A percentile compares a stretch with the other conserved stretches of the same genome.
Conservation (phyloP, 2,888 invertebrate species). For the Timema cristinae region DNA sequence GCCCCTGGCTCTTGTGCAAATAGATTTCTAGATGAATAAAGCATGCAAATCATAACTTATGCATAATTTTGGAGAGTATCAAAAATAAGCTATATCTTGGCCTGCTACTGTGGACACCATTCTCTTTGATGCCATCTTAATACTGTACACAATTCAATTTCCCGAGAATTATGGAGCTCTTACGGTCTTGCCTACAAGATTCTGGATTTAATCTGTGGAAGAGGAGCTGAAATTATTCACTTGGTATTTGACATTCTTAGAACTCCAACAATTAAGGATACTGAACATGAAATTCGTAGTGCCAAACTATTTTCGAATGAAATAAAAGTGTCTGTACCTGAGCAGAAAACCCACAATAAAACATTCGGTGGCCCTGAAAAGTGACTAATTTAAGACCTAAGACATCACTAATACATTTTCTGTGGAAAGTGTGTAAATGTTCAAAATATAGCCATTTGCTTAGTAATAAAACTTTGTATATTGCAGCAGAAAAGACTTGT, state of each 20-base stretch:
- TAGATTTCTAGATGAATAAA: not conserved
- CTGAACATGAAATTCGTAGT: constrained; percentile 3
- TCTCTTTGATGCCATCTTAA: too few relatives aligned
- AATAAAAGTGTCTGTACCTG: constrained; percentile 13
- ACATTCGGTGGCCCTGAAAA: not conserved
- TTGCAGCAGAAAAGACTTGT: not conserved
- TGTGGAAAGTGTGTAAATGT: not conserved
- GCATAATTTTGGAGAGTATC: constrained; percentile 8
- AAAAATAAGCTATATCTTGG: not conserved
- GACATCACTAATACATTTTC: not conserved
- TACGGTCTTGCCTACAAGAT: constrained; percentile 6
- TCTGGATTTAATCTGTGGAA: constrained; percentile 7
- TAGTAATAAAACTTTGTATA: not conserved
- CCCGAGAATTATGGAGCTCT: not conserved
- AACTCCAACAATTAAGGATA: constrained; percentile 12
- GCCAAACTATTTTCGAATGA: not conserved
- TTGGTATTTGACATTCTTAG: not conserved
- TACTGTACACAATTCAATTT: too few relatives aligned
- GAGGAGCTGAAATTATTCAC: constrained; percentile 4
- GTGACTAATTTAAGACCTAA: not conserved
- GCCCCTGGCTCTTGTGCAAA: constrained; percentile 7
- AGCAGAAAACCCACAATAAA: not conserved
- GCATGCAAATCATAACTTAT: constrained; percentile 6
- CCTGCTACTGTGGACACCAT: not conserved
- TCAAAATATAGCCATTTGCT: constrained; percentile 11